These are phyloP conservation scores for Laticauda colubrina DNA, from an alignment of 2,113 vertebrate species.

Conservation along the genomic window DNA sequence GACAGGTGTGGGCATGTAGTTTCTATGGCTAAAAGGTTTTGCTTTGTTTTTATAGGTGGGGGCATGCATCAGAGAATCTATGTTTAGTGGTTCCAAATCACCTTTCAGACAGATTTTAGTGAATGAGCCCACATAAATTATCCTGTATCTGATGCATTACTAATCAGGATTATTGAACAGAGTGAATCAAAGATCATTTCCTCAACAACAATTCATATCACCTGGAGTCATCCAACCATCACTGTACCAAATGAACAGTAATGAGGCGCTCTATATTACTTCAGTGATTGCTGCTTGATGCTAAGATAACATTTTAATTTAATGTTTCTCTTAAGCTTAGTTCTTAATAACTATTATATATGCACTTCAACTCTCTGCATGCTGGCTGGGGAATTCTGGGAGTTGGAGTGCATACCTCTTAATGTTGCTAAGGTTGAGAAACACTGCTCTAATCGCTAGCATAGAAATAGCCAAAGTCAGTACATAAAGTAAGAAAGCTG, in stretches of 20 bases:
- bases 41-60: not conserved
- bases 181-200: not conserved
- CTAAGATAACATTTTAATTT: not conserved
- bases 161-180: not conserved
- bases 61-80: not conserved
- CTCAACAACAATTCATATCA: not conserved
- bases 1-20: slow-evolving; percentile 61
- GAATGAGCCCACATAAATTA: not conserved
- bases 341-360: not conserved
- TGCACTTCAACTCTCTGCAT: not conserved
- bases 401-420: not conserved
- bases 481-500: not conserved
- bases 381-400: not conserved
- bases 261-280: not conserved
- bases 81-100: not conserved
- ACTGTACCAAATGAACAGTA: not conserved
- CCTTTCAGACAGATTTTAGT: not conserved
- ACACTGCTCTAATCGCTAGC: not conserved
- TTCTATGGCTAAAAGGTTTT: not conserved
- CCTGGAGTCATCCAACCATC: not conserved
- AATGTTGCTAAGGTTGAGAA: not conserved
- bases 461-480: not conserved
- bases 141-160: not conserved
- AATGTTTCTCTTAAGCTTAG: not conserved
- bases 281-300: not conserved